Base-by-base conservation (phyloP, 2,797 vertebrate species). In the Podarcis lilfordi region DNA sequence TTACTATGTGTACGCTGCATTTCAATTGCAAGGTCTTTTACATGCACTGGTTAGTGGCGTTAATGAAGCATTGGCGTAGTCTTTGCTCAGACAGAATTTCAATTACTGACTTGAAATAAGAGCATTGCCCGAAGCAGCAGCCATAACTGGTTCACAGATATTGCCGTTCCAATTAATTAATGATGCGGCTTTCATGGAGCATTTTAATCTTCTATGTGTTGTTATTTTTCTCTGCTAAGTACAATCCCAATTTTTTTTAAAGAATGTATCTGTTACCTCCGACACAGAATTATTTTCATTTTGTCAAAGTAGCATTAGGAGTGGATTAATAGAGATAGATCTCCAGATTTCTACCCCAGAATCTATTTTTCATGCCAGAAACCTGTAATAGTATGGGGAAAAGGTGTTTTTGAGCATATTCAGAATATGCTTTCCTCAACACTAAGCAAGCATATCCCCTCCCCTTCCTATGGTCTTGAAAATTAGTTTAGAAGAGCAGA, bases 161-260 rank as follows among this genome's bases (percentile, higher is more conserved):
- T 40, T 92, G 86, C 82, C 66, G 35, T 71, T 40, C 21, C 27
- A 69, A 50, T 89, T 88, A 66, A 89, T 87, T 89, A 92, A 75
- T 55, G n/a, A 80, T 32, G 84, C 77, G 35, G 37, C 0, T 82
- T 0, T 86, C 80, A 32, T 0, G 1, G 82, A 82, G 80, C 8
- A 13, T n/a, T 69, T 91, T 69, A 61, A 4, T 78, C 85, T 91
- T 77, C 81, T 80, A 55, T 77, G 69, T 90, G 61, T 23, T 82
- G 19, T 37, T 71, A 29, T 55, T 64, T 77, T 82, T 86, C 7
- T 86, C 83, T 80, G 19, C n/a, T 79, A 74, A 27, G 1, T 90
- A 92, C 3, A 19, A 82, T 80, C 21, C 27, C 43, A 19, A 19
- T 45, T 6, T n/a, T 71, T 55, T 68, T 37, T 64, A 27, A 82